phyloP scores from a whole-genome alignment of 2,888 invertebrate species.

The Dysmachus trigonus region DNA sequence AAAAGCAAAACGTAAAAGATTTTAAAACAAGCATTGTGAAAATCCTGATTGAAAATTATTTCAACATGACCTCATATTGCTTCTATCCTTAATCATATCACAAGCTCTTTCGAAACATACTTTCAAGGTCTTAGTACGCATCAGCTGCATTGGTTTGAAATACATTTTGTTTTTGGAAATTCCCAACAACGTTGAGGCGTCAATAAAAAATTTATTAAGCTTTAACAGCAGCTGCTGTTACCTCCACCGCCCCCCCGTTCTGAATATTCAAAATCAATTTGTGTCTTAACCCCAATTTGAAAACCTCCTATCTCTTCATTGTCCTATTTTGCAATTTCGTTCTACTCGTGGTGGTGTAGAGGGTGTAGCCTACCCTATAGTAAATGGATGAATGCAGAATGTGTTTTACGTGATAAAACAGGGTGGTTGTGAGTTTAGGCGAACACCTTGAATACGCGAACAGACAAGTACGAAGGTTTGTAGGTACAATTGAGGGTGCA shows the following conservation, averaged over 20 bases:
- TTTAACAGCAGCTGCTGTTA: background rate
- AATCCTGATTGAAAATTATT: background rate
- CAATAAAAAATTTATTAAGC: background rate
- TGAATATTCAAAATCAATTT: background rate
- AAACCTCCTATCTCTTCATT: background rate
- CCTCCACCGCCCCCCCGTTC: background rate
- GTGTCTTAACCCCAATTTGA: background rate
- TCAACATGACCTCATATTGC: background rate
- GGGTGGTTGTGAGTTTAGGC: background rate
- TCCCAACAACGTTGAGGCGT: background rate
- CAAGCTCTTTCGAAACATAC: background rate
- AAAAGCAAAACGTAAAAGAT: too few species aligned
- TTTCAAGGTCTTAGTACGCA: background rate
- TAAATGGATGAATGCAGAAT: background rate
- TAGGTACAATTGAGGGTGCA: background rate
- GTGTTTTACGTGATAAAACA: background rate
- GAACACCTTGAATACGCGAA: background rate
- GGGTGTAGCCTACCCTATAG: background rate
- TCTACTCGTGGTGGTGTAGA: background rate
- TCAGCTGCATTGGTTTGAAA: background rate
- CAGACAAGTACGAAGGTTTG: background rate
- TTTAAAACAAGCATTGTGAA: too few species aligned
- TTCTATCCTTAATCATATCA: background rate
- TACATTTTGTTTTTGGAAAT: background rate
- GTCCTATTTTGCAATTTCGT: background rate